Evolutionary conservation across 2,888 invertebrate species (phyloP).

Genomic region (Apotomis capreana): DNA sequence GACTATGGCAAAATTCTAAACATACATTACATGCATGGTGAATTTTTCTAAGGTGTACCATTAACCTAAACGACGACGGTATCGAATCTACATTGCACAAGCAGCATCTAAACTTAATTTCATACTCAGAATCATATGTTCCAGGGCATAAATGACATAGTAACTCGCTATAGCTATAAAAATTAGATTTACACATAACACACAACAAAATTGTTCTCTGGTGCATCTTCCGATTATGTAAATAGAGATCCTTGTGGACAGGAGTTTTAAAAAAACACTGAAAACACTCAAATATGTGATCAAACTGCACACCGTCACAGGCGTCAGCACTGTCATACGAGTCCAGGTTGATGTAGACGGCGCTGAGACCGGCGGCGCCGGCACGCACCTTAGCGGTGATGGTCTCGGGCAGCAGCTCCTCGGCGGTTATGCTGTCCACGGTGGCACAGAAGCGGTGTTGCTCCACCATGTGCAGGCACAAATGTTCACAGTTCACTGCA

Average conservation of each 20-base stretch:
- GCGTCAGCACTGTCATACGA: conserved; percentile 86
- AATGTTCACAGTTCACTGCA: conserved; percentile 91
- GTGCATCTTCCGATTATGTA: conserved; percentile 94
- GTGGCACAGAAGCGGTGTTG: conserved; percentile 92
- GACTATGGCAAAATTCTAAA: conserved; percentile 90
- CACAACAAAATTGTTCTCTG: conserved; percentile 91
- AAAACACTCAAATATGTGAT: conserved; percentile 92
- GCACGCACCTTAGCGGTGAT: conserved; percentile 87
- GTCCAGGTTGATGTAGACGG: conserved; percentile 88
- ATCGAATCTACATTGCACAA: conserved; percentile 89
- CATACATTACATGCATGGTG: conserved; percentile 95
- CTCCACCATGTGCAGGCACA: conserved; percentile 90
- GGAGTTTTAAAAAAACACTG: conserved; percentile 91
- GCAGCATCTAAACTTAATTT: conserved; percentile 91
- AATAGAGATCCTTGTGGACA: conserved; percentile 92
- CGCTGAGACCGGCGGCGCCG: conserved; percentile 84
- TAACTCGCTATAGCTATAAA: conserved; percentile 94
- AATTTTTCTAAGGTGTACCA: conserved; percentile 93
- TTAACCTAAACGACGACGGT: conserved; percentile 93
- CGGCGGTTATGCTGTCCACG: conserved; percentile 90
- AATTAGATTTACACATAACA: conserved; percentile 94
- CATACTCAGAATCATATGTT: conserved; percentile 85
- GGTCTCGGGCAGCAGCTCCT: conserved; percentile 87
- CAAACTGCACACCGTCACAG: conserved; percentile 82
- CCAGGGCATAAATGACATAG: conserved; percentile 94